These are phyloP conservation scores for Cryptomyrus ogoouensis DNA, from an alignment of 2,113 vertebrate species.

Conservation along the genomic window DNA sequence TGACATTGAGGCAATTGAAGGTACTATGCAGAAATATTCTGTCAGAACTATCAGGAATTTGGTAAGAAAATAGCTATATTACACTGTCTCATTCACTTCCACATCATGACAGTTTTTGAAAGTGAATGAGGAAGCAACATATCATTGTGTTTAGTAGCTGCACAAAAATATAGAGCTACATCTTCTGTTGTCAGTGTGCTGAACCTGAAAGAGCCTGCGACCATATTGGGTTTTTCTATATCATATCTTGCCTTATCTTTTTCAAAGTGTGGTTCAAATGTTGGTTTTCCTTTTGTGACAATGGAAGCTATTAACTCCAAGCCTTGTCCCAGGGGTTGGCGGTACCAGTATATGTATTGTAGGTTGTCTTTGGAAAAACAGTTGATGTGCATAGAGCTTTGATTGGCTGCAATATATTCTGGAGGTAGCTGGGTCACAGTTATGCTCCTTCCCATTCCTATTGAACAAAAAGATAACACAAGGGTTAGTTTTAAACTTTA, in stretches of 20 bases:
- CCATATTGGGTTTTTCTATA: neutral
- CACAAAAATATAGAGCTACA: neutral
- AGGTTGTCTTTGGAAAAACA: conserved; percentile 9
- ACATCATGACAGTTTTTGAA: neutral
- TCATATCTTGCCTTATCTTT: neutral
- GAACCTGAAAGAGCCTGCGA: conserved; percentile 5
- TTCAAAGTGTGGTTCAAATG: neutral
- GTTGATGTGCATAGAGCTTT: neutral
- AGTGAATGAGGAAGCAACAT: neutral
- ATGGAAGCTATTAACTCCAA: neutral
- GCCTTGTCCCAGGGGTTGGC: neutral
- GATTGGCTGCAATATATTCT: neutral
- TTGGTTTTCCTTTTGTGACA: neutral
- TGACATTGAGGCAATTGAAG: neutral
- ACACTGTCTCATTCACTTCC: neutral
- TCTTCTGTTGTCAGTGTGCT: neutral
- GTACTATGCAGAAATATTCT: neutral
- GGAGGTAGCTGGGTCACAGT: neutral
- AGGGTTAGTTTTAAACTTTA: neutral
- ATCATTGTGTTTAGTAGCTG: conserved; percentile 17
- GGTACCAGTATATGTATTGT: neutral
- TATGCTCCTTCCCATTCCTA: neutral
- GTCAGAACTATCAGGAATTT: neutral
- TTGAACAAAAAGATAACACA: neutral
- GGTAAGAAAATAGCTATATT: neutral